Base-by-base conservation (phyloP, 2,113 vertebrate genomes). In the Heloderma charlesbogerti region DNA sequence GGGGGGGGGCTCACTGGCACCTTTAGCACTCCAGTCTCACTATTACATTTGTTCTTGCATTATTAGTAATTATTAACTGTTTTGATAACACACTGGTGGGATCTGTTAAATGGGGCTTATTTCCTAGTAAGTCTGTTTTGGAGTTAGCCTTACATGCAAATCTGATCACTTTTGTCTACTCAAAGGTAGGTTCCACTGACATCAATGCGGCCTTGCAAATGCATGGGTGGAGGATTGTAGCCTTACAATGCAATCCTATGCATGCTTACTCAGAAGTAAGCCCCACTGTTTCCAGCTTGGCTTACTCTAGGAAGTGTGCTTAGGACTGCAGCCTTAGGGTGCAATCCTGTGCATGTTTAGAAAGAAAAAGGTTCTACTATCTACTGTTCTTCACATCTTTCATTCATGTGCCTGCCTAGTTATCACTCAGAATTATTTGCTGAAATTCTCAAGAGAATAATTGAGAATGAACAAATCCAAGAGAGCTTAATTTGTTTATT, bases 401-500 rank as follows among this genome's bases (percentile, higher is more conserved):
- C 67, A 40, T 34, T 74, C 22, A 48, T 54, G 2, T 78, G 34
- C 75, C 43, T 78, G 12, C 1, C 5, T 2, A 29, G 29, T 78
- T 78, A 60, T 67, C 57, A 15, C 27, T 40, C 27, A 40, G 15
- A 82, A 82, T 34, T 51, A 83, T 82, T 75, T 72, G 40, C 34
- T 88, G 45, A 57, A 75, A 54, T 84, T 74, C 43, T 82, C 45
- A 88, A 78, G n/a, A 40, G 71, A 84, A 54, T 77, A 88, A 77
- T 57, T 66, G 37, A 78, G 29, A 83, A 66, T 40, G 43, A 43
- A 31, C 45, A 75, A 72, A 88, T 54, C 8, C 7, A 6, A 51
- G 22, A 74, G 37, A 82, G 40, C 37, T 27, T 88, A 88, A 84
- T 69, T n/a, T 84, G 60, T 57, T 91, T 88, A 51, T 84, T 77